A percentile compares a stretch with the other conserved stretches of the same genome.
Evolutionary conservation across 2,888 invertebrate species (phyloP).

Genomic region (Andrena trimmerana): DNA sequence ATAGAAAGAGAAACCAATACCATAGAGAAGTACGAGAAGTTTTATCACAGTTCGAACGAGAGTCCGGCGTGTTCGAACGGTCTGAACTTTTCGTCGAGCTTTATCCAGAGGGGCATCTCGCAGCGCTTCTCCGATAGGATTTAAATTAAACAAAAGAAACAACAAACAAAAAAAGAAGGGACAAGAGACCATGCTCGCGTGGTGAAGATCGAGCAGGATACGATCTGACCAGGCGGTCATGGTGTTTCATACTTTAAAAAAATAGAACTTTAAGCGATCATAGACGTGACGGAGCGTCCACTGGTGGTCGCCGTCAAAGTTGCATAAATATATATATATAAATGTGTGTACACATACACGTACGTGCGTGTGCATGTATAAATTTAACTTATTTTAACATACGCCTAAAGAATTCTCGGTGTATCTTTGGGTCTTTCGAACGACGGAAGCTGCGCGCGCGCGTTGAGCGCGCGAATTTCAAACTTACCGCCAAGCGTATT

Average conservation of each 20-base stretch:
- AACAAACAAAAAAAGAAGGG: slow-evolving; percentile 8
- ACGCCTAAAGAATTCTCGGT: slow-evolving; percentile 75
- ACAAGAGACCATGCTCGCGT: slow-evolving; percentile 42
- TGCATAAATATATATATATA: slow-evolving; percentile 64
- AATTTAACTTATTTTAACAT: slow-evolving; percentile 79
- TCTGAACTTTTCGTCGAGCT: slow-evolving; percentile 62
- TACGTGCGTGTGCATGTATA: slow-evolving; percentile 55
- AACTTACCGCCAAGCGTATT: slow-evolving; percentile 38
- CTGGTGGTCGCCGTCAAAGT: slow-evolving; percentile 73
- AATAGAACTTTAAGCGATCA: slow-evolving; percentile 62
- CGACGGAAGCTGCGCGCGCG: background rate
- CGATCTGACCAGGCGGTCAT: slow-evolving; percentile 56
- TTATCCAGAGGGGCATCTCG: slow-evolving; percentile 66
- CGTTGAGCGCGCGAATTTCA: slow-evolving; percentile 9
- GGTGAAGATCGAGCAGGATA: slow-evolving; percentile 68
- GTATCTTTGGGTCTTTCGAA: slow-evolving; percentile 30
- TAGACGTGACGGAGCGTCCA: slow-evolving; percentile 66
- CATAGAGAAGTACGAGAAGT: slow-evolving; percentile 44
- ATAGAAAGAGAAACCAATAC: slow-evolving; percentile 24
- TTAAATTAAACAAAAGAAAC: slow-evolving; percentile 39
- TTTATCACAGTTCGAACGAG: slow-evolving; percentile 34
- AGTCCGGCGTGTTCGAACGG: slow-evolving; percentile 52
- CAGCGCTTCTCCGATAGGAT: slow-evolving; percentile 64
- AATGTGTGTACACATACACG: slow-evolving; percentile 34
- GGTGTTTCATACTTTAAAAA: slow-evolving; percentile 61